Conservation (phyloP, 2,113 vertebrate species). For the Xiphias gladius region DNA sequence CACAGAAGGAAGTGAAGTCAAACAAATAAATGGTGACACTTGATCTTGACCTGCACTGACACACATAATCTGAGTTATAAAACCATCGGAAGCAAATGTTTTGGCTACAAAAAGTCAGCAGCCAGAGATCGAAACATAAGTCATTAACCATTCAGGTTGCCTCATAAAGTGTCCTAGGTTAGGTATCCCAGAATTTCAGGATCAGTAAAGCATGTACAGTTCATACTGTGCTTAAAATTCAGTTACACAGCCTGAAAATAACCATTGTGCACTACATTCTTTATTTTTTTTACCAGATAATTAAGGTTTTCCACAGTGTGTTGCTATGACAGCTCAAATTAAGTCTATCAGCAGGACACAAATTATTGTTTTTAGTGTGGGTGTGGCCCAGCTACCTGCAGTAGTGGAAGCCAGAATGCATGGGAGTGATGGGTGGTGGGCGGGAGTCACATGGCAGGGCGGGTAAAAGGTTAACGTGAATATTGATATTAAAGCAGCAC, state of each 20-base stretch:
- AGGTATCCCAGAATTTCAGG: neutral
- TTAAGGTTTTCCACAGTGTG: neutral
- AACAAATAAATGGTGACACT: constrained; percentile 15
- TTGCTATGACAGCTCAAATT: constrained; percentile 5
- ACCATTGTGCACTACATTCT: constrained; percentile 2
- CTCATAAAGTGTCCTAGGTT: neutral
- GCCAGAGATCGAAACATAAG: neutral
- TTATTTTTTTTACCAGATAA: constrained; percentile 6
- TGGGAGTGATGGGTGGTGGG: constrained; percentile 51
- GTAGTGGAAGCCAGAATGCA: constrained; percentile 32
- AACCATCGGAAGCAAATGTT: neutral
- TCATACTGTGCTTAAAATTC: neutral
- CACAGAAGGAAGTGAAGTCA: neutral
- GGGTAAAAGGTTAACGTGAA: constrained; percentile 88
- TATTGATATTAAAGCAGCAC: constrained; percentile 86
- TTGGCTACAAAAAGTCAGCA: neutral
- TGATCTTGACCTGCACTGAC: neutral
- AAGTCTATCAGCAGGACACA: constrained; percentile 4
- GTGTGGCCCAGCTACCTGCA: constrained; percentile 2
- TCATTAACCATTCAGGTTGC: neutral
- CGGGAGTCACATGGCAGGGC: constrained; percentile 59
- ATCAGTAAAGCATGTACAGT: neutral
- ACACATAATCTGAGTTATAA: neutral
- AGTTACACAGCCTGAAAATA: neutral
- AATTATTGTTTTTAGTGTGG: constrained; percentile 42